Conservation (phyloP, 2,797 vertebrate species). For the Mallotus villosus region DNA sequence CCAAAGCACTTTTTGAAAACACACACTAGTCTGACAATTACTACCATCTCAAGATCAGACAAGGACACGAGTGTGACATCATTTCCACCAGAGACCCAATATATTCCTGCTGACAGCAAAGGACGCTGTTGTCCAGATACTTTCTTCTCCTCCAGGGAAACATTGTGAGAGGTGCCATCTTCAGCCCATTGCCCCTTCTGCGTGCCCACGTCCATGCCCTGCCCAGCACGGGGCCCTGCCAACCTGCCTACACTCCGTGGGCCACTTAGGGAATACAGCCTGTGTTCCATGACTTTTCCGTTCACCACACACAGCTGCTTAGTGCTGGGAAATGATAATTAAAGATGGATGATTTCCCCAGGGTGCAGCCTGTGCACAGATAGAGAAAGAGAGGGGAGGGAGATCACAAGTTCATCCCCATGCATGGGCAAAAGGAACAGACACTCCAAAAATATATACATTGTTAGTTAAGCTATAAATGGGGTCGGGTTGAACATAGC, state of each 20-base stretch:
- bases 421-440: constrained; percentile 36
- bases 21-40: constrained; percentile 26
- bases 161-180: neutral
- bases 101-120: constrained; percentile 24
- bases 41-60: constrained; percentile 21
- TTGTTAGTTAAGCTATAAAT: constrained; percentile 60
- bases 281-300: constrained; percentile 4
- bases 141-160: neutral
- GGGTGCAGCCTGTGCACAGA: constrained; percentile 32
- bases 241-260: constrained; percentile 12
- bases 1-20: no score
- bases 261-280: constrained; percentile 29
- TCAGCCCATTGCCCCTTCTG: neutral
- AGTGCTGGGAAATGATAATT: constrained; percentile 52
- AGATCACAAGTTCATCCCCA: constrained; percentile 48
- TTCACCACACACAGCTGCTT: constrained; percentile 35
- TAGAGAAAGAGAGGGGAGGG: constrained; percentile 38
- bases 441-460: constrained; percentile 48
- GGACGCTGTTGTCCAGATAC: constrained; percentile 3
- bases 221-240: constrained; percentile 2
- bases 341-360: constrained; percentile 61
- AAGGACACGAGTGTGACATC: constrained; percentile 13
- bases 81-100: constrained; percentile 2
- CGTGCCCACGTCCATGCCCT: constrained; percentile 4
- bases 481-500: constrained; percentile 48